Conservation (phyloP, 2,797 vertebrate genomes). For the Phoxinus dragarum region DNA sequence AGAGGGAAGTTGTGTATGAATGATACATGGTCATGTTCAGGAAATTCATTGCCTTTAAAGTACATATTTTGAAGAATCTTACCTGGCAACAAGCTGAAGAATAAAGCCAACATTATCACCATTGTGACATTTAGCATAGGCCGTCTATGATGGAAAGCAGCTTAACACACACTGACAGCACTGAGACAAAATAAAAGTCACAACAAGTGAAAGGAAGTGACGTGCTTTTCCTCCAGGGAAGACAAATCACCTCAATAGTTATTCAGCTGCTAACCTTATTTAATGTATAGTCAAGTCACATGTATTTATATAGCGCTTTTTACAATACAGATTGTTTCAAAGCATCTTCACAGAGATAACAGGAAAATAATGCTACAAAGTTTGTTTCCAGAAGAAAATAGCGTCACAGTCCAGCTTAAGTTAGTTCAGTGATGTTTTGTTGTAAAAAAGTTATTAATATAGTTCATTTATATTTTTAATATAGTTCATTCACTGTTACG, state of each 20-base stretch:
- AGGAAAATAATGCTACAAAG: no score
- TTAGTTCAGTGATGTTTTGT: no score
- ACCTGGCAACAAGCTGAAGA: not conserved
- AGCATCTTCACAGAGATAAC: no score
- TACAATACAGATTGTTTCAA: no score
- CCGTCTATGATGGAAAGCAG: not conserved
- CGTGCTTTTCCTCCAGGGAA: not conserved
- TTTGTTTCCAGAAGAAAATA: no score
- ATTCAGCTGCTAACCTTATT: not conserved
- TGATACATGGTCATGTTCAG: not conserved
- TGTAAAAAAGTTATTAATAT: no score
- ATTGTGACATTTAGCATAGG: not conserved
- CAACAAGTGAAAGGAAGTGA: not conserved
- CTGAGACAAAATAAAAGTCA: conserved; percentile 14
- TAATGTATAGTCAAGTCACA: no score
- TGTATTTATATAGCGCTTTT: no score
- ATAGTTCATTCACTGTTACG: no score
- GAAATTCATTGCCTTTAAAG: not conserved
- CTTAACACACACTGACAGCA: not conserved
- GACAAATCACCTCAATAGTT: not conserved
- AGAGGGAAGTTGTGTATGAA: not conserved
- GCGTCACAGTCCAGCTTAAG: no score
- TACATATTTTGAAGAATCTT: not conserved
- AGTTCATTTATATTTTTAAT: no score
- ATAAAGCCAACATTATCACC: conserved; percentile 50